Evolutionary conservation across 2,113 vertebrate genomes (phyloP).

Genomic region (Hydrolagus affinis): DNA sequence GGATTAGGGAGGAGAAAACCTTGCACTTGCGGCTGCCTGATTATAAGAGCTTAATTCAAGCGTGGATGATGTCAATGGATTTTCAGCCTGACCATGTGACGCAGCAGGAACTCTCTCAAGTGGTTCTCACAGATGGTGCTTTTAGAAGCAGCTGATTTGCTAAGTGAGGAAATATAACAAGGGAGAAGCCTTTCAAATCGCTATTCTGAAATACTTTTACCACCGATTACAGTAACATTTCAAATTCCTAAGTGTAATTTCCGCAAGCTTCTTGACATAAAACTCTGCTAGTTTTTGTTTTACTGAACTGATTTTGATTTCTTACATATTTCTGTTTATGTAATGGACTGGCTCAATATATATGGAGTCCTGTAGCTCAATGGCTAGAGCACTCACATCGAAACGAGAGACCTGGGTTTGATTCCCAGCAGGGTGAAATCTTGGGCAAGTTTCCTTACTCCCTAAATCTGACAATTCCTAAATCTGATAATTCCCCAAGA

Average conservation of each 20-base stretch:
- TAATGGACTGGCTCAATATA: not conserved
- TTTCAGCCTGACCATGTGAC: constrained; percentile 28
- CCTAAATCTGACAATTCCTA: no score
- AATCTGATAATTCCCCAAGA: no score
- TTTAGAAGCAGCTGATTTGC: constrained; percentile 35
- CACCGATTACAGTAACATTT: not conserved
- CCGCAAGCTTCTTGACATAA: not conserved
- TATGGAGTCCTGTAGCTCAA: no score
- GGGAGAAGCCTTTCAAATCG: not conserved
- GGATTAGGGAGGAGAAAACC: not conserved
- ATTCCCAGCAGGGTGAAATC: no score
- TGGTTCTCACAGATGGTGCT: constrained; percentile 32
- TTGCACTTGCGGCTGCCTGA: constrained; percentile 4
- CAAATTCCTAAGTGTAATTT: not conserved
- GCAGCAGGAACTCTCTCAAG: constrained; percentile 22
- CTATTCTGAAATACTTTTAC: no score
- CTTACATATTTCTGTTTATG: not conserved
- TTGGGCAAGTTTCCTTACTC: no score
- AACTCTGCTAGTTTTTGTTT: not conserved
- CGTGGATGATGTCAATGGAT: not conserved
- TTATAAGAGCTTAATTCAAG: not conserved
- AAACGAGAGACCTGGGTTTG: no score
- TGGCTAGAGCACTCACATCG: no score
- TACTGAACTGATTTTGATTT: not conserved
- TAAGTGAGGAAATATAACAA: constrained; percentile 18